phyloP scores from a whole-genome alignment of 2,797 vertebrate species.

The Lateolabrax maculatus region DNA sequence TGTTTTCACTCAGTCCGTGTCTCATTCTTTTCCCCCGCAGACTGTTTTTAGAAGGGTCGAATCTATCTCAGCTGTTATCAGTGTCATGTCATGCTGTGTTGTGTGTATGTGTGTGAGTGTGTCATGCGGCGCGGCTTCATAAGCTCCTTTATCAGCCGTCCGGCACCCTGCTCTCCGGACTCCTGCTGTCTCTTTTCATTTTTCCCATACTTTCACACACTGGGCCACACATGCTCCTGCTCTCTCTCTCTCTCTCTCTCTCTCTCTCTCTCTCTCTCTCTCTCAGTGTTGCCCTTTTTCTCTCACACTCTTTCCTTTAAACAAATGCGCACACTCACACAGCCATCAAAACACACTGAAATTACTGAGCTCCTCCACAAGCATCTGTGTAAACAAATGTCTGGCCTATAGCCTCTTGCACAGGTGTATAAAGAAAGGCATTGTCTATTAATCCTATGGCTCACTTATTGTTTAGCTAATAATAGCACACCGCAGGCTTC shows the following conservation, averaged over 20 bases:
- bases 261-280: neutral
- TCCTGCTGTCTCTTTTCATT: constrained; percentile 73
- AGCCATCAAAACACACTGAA: neutral
- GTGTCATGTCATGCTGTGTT: constrained; percentile 69
- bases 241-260: neutral
- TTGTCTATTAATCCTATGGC: constrained; percentile 53
- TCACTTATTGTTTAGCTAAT: constrained; percentile 69
- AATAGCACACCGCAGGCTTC: constrained; percentile 66
- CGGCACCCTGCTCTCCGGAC: constrained; percentile 58
- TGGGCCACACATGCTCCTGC: constrained; percentile 45
- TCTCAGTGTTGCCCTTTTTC: neutral
- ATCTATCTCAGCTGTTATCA: constrained; percentile 79
- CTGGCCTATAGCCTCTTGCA: constrained; percentile 9
- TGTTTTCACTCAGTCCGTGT: constrained; percentile 22
- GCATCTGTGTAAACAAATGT: constrained; percentile 61
- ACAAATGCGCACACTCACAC: constrained; percentile 12
- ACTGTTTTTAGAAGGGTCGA: constrained; percentile 75
- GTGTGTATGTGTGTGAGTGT: constrained; percentile 53
- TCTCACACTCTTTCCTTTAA: neutral
- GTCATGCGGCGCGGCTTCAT: constrained; percentile 70
- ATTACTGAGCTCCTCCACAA: constrained; percentile 14
- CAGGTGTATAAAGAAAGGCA: constrained; percentile 63
- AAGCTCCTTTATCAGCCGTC: constrained; percentile 73
- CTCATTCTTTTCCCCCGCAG: constrained; percentile 7
- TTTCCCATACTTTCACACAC: constrained; percentile 74